These are phyloP conservation scores for Drosophila pruinosa DNA, from an alignment of 1,140 invertebrate genomes.

Conservation along the genomic window DNA sequence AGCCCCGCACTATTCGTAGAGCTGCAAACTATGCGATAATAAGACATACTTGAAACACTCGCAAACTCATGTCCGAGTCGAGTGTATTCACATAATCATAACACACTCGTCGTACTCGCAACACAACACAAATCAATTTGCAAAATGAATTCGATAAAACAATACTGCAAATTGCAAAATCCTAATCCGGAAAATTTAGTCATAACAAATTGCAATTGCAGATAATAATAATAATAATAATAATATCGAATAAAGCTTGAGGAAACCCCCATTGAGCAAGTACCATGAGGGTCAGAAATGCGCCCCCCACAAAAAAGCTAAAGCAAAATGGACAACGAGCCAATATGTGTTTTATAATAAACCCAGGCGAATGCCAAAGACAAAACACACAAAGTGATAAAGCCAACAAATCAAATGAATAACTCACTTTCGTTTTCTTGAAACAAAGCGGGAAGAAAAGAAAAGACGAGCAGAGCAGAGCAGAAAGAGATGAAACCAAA, in stretches of 20 bases:
- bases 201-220: constrained; percentile 30
- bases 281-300: constrained; percentile 61
- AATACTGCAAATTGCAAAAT: constrained; percentile 22
- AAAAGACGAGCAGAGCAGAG: neutral
- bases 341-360: constrained; percentile 23
- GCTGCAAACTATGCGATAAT: constrained; percentile 40
- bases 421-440: constrained; percentile 63
- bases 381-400: neutral
- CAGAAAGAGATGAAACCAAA: constrained; percentile 30
- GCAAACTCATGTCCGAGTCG: constrained; percentile 5
- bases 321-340: constrained; percentile 30
- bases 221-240: neutral
- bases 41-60: constrained; percentile 11
- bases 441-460: constrained; percentile 9
- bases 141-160: constrained; percentile 32
- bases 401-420: constrained; percentile 54
- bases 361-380: constrained; percentile 4
- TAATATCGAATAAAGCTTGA: neutral
- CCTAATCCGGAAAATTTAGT: constrained; percentile 53
- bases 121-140: constrained; percentile 63
- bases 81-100: constrained; percentile 32
- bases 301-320: constrained; percentile 42
- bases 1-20: neutral
- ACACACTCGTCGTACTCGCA: constrained; percentile 26
- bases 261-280: constrained; percentile 16